These are phyloP conservation scores for Manis pentadactyla DNA, from an alignment of 2,797 vertebrate species.

Conservation along the genomic window DNA sequence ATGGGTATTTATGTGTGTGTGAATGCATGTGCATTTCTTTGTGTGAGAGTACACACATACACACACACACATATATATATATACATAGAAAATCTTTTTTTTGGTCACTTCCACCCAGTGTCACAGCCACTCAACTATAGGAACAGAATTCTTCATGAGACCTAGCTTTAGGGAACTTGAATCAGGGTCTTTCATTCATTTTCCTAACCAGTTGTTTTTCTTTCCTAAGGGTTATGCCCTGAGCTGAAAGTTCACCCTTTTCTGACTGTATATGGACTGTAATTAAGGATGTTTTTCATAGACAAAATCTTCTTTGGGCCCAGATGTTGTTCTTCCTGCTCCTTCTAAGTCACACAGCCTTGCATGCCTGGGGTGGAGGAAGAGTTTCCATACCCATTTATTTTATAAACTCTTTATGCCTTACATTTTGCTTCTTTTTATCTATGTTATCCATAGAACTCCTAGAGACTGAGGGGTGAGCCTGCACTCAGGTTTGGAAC, in stretches of 20 bases:
- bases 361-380: neutral
- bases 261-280: neutral
- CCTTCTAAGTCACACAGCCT: neutral
- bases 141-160: neutral
- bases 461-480: neutral
- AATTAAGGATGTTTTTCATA: neutral
- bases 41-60: neutral
- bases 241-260: neutral
- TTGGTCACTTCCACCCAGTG: neutral
- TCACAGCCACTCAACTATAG: neutral
- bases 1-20: neutral
- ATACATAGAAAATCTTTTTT: neutral
- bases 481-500: neutral
- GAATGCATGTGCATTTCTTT: neutral
- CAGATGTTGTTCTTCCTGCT: neutral
- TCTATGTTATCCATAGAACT: neutral
- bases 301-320: neutral
- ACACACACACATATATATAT: neutral
- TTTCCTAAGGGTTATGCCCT: neutral
- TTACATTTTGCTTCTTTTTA: neutral
- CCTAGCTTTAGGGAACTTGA: neutral
- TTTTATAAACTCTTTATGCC: neutral
- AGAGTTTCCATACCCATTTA: neutral
- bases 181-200: neutral
- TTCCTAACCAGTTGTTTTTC: neutral